Evolutionary conservation across 2,797 vertebrate species (phyloP), one percentile per base, ranked within the genome.

Genomic region (Acridotheres tristis): DNA sequence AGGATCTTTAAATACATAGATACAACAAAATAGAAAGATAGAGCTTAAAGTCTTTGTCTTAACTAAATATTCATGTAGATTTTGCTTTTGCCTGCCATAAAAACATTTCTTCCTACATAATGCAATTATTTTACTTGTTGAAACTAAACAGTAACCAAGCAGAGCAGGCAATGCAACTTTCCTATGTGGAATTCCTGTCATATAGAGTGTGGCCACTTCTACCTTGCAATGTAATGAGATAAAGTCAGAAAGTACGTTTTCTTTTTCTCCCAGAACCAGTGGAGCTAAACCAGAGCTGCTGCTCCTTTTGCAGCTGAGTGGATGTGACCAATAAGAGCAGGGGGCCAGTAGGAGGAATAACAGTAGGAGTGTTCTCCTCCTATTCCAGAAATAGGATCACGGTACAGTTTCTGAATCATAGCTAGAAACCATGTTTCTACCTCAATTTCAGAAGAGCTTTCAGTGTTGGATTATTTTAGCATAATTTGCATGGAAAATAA

Each of bases 321-420:
- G 29, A 63, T 93, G 23, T 72, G 58, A 84, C 66, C 79, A 81
- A 58, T 77, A 84, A 93, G 94, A 93, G 73, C 76, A 78, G 43
- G 38, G 59, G 47, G 26, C 20, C 29, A 78, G 83, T 65, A 75
- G 83, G 88, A 95, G 93, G 83, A 94, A 91, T 89, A 88, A 79
- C 82, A 89, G 65, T 67, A 63, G 57, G 13, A 89, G 34, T 71
- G 27, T 43, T 72, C 91, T 90, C 38, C 73, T 88, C 3, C 72
- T 77, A 10, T 88, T 84, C 83, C 83, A 93, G 86, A 94, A 94
- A 94, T 93, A 94, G 69, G 73, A 93, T 66, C 48, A 27, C n/a
- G 69, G 66, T 88, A 68, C 8, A 0, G 45, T 91, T 94, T 88
- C 76, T 95, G 94, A 96, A 92, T 96, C 89, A 94, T 55, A 84